Base-by-base conservation (phyloP, 2,888 invertebrate species). In the Cremastobaeus sp. region DNA sequence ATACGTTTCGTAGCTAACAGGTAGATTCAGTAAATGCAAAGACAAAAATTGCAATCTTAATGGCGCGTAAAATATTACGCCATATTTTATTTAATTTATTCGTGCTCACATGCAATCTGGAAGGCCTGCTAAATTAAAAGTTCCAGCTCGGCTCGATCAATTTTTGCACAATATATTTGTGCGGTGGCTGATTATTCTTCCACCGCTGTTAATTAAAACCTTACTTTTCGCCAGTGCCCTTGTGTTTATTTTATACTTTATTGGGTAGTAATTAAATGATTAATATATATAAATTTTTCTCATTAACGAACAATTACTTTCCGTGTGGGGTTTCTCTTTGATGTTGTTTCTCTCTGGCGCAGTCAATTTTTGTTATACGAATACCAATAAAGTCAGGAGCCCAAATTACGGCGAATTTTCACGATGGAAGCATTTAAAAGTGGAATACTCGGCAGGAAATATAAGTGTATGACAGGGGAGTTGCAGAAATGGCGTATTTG, bases 371-470 rank as follows among this genome's bases (percentile, higher is more conserved):
- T 66, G 52, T 72, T 60, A 41, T 43, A 21, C 50, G 64, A 50
- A 50, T 65, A 17, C 65, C 64, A 59, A 71, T 71, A 65, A 65
- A 52, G 59, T 47, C 65, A 43, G 71, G 17, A 71, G 65, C 65
- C 64, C 50, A 73, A 62, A 73, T 73, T 62, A 43, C 66, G 34
- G 37, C 17, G 54, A 66, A 66, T 59, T 48, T 71, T 64, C 37
- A 65, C 59, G 71, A 64, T 35, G 43, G 59, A 45, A 65, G 59
- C 45, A 20, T 41, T 59, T 52, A 60, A 69, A 60, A 69, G 54
- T 60, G 69, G 54, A 54, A 54, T 59, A 54, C 72, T 72, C 65
- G 60, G 60, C 65, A 60, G 47, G 47, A 66, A 72, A 66, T 65
- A 59, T 66, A 66, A 52, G 65, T 54, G 39, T 37, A 43, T 62